Evolutionary conservation across 2,113 vertebrate species (phyloP), one percentile per base, ranked within the genome.

Genomic region (Mellivora capensis): DNA sequence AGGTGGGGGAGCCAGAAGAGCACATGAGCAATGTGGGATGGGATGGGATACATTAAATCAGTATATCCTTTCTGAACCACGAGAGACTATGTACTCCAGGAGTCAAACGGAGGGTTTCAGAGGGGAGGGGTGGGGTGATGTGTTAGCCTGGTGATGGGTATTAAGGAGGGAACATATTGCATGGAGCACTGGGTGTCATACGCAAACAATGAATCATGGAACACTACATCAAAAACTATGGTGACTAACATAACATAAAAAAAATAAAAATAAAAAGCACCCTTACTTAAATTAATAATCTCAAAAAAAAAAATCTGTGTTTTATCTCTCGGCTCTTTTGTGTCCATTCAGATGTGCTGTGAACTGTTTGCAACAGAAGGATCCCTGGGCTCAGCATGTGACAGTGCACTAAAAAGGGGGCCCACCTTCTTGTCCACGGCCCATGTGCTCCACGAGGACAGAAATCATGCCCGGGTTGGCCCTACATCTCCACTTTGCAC

Each of bases 1-100:
- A 10, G 34, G 29, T 27, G 4, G 17, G 42, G 69, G 23, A 67
- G 37, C 59, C 44, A 29, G 54, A 57, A 49, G 69, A 44, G 86
- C 6, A 6, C 47, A 13, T 91, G 44, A 74, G 10, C 21, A 15
- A 10, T 0, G 10, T 0, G 1, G 8, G 3, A 23, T 52, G 47
- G 31, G 69, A 42, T 94, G 20, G 67, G n/a, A 44, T 9, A 37
- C 18, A 8, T 59, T 7, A 34, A 34, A 52, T 82, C 62, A 74
- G 8, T 10, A 0, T 7, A 54, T 21, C 18, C 59, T 61, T 27
- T 27, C 59, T 61, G 59, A 61, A 61, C 59, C 59, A 27, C 4
- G 4, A 27, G 17, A 61, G 59, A 61, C 59, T 27, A 61, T 61
- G 59, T 25, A 61, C 25, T 61, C 17, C 25, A 27, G 25, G 59